Evolutionary conservation across 2,113 vertebrate genomes (phyloP).

Genomic region (Ctenodactylus gundi): DNA sequence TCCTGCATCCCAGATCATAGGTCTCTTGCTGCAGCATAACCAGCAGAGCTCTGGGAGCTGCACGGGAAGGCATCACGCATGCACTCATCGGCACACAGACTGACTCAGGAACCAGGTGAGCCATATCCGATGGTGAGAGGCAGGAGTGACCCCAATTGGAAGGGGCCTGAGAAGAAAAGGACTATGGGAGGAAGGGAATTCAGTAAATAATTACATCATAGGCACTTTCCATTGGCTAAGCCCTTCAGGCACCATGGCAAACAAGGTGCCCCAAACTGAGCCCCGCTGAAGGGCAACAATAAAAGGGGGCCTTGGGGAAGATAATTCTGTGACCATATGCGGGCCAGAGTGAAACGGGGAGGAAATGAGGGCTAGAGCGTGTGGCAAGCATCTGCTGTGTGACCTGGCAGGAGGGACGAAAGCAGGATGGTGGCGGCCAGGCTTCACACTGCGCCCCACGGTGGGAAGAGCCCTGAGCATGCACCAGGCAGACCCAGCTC

Average conservation of each 20-base stretch:
- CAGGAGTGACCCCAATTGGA: background rate
- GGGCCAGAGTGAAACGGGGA: background rate
- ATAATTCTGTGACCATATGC: background rate
- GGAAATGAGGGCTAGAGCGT: background rate
- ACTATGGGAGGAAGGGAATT: background rate
- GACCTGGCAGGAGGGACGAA: background rate
- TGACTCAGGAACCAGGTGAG: background rate
- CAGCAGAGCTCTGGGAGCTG: background rate
- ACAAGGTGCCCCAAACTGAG: background rate
- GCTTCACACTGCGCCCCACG: background rate
- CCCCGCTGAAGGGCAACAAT: background rate
- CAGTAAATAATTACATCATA: background rate
- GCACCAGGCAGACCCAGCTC: background rate
- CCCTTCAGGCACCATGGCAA: background rate
- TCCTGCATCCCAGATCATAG: background rate
- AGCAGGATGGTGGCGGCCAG: background rate
- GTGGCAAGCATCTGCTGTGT: background rate
- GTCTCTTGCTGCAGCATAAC: background rate
- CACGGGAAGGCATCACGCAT: background rate
- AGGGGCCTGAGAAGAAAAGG: background rate
- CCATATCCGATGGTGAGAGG: background rate
- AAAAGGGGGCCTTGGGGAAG: background rate
- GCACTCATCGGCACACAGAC: background rate
- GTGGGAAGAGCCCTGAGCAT: background rate
- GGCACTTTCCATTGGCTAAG: background rate